Evolutionary conservation across 2,888 invertebrate genomes (phyloP).

Genomic region (Campoletis raptor): DNA sequence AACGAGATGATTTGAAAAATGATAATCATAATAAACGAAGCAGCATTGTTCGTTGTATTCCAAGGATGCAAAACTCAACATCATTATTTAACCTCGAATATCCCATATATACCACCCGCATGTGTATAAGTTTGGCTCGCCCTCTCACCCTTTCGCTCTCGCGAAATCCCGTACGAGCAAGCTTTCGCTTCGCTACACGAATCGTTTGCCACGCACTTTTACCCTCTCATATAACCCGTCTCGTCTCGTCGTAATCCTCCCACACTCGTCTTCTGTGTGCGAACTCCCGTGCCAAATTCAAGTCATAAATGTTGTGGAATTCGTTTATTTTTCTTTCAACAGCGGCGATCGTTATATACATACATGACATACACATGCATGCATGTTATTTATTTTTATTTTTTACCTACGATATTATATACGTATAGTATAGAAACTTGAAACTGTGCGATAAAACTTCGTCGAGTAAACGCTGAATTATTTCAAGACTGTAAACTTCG

Average conservation of each 20-base stretch:
- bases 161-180: constrained; percentile 31
- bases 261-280: neutral
- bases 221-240: constrained; percentile 27
- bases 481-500: neutral
- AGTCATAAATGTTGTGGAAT: constrained; percentile 36
- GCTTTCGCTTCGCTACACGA: constrained; percentile 45
- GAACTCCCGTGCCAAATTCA: constrained; percentile 24
- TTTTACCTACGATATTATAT: neutral
- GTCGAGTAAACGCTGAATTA: neutral
- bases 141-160: constrained; percentile 39
- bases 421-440: neutral
- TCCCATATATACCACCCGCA: neutral
- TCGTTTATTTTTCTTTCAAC: constrained; percentile 37
- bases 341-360: constrained; percentile 13
- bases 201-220: constrained; percentile 59
- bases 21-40: too few species aligned
- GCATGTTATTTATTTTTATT: neutral
- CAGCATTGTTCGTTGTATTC: too few species aligned
- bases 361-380: neutral
- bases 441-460: neutral
- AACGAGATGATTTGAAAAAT: too few species aligned
- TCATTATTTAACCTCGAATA: neutral
- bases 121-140: constrained; percentile 7
- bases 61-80: too few species aligned
- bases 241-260: constrained; percentile 25